Conservation (phyloP, 1,140 invertebrate genomes). For the Drosophila ironensis region DNA sequence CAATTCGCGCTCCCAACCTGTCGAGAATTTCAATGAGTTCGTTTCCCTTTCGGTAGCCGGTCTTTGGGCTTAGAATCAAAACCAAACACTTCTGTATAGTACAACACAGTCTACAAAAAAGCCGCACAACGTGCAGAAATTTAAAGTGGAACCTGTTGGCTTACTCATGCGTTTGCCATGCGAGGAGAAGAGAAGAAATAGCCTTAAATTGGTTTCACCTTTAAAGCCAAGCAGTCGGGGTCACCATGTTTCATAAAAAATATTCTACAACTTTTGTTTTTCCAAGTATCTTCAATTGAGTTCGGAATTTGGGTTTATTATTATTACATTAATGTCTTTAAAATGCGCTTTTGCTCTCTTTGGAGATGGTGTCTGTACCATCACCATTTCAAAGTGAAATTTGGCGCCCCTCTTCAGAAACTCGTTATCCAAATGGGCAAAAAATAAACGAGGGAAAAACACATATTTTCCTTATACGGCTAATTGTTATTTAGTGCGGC, state of each 20-base stretch:
- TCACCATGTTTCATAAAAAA: too few species aligned
- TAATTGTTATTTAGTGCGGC: slow-evolving; percentile 75
- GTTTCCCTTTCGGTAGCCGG: slow-evolving; percentile 73
- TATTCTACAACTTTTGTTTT: too few species aligned
- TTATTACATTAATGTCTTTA: too few species aligned
- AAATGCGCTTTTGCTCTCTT: too few species aligned
- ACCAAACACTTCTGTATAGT: too few species aligned
- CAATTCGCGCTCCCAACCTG: slow-evolving; percentile 65
- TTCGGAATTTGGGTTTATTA: too few species aligned
- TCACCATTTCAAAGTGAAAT: slow-evolving; percentile 11
- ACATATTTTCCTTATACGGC: slow-evolving; percentile 40
- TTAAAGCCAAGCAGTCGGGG: too few species aligned
- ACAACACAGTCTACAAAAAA: slow-evolving; percentile 4
- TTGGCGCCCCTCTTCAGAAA: slow-evolving; percentile 51
- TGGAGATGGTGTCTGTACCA: too few species aligned
- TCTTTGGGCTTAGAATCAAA: slow-evolving; percentile 18
- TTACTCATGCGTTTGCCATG: slow-evolving; percentile 44
- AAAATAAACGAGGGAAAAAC: not conserved
- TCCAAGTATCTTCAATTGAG: too few species aligned
- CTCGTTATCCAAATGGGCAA: slow-evolving; percentile 51
- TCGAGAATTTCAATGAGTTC: slow-evolving; percentile 77
- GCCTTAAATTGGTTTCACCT: not conserved
- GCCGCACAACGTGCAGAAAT: slow-evolving; percentile 7
- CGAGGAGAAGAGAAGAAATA: not conserved
- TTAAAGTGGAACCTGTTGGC: slow-evolving; percentile 51